phyloP scores from a whole-genome alignment of 2,113 vertebrate genomes.

The Mellivora capensis region DNA sequence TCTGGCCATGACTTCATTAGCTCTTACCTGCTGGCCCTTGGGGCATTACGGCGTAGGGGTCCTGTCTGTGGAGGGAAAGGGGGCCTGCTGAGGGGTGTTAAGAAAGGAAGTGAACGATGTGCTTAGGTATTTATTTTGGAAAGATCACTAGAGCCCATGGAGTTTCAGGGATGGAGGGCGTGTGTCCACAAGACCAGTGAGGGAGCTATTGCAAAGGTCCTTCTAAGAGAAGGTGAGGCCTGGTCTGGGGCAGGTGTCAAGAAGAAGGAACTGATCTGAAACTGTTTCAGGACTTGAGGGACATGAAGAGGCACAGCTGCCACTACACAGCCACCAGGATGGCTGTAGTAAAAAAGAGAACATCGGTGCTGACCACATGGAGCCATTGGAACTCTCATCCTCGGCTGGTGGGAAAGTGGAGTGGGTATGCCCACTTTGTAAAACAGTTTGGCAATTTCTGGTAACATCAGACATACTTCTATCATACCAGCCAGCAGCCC shows the following conservation, averaged over 20 bases:
- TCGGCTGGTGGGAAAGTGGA: background rate
- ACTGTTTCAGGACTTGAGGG: background rate
- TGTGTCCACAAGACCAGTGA: background rate
- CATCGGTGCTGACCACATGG: background rate
- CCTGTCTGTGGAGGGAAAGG: background rate
- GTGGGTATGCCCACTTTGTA: background rate
- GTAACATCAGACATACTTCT: background rate
- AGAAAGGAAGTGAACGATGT: background rate
- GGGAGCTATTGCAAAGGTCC: background rate
- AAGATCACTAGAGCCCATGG: background rate
- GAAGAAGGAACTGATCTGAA: background rate
- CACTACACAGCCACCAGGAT: background rate
- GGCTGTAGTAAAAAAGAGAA: background rate
- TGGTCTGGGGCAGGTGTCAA: background rate
- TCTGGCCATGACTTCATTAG: background rate
- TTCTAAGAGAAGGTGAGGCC: background rate
- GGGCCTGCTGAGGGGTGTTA: background rate
- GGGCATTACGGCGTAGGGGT: background rate
- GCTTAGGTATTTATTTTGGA: background rate
- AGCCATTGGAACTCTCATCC: background rate
- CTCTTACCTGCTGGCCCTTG: background rate
- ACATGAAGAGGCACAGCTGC: background rate
- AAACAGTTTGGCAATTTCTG: background rate
- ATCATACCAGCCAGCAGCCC: background rate
- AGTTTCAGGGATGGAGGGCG: background rate